Base-by-base conservation (phyloP, 2,797 vertebrate genomes). In the Helicolenus hilgendorfi region DNA sequence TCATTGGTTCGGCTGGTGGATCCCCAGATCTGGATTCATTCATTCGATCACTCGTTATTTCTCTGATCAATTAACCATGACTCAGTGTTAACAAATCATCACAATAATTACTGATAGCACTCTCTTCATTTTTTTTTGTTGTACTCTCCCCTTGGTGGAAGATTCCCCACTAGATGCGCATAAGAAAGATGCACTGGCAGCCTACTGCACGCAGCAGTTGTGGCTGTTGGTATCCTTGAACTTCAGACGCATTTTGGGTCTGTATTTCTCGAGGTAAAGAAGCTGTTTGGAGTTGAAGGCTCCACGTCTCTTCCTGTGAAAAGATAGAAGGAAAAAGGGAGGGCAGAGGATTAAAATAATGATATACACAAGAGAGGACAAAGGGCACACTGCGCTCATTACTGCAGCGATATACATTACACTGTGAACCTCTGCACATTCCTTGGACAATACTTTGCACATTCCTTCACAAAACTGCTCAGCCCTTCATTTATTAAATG, bases 261-360 rank as follows among this genome's bases (percentile, higher is more conserved):
- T 98, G 97, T 99, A 99, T 97, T 99, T 99, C 97, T 99, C 99
- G 97, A 99, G 98, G 95, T 99, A 99, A 97, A 99, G 98, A 97
- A 99, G 98, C 98, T 99, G 99, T 98, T 99, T 99, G 97, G 98
- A 98, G 98, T 99, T 99, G 97, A 99, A 99, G 91, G 99, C 99
- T 97, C 99, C 99, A 96, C 99, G 99, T 98, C 99, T 98, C 97
- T 99, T 99, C 97, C 99, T 99, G 60, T 85, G 93, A 93, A 94
- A 87, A 74, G 62, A 58, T 94, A 85, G n/a, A 18, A 0, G 11
- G 60, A 11, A 38, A 41, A 69, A 71, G 14, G 5, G 8, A 24
- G 60, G 33, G 9, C 13, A 68, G 64, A 35, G n/a, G 33, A 65
- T 85, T 41, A 36, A 70, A 81, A 35, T 18, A 67, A 20, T 3